These are phyloP conservation scores for Osedax fenrisi DNA, from an alignment of 2,888 invertebrate genomes.

Conservation along the genomic window DNA sequence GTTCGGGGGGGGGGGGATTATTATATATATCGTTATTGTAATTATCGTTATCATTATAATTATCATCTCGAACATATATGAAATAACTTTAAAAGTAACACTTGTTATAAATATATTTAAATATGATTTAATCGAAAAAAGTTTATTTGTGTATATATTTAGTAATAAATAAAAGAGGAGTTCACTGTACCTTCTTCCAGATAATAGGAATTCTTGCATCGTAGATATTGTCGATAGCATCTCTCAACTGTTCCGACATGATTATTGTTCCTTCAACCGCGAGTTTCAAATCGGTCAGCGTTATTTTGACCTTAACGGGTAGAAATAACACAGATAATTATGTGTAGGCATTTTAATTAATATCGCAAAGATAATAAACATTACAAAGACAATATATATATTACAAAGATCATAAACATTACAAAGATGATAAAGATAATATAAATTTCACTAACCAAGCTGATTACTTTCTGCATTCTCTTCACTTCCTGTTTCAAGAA, in stretches of 20 bases:
- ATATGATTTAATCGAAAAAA: background rate
- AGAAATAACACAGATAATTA: background rate
- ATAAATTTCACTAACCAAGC: constrained; percentile 56
- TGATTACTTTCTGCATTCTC: constrained; percentile 75
- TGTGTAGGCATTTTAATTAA: background rate
- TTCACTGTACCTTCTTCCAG: constrained; percentile 67
- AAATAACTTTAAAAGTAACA: too few relatives aligned
- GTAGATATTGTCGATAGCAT: constrained; percentile 85
- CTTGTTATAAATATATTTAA: background rate
- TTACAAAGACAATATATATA: too few relatives aligned
- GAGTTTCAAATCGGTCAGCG: constrained; percentile 74
- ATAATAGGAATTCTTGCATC: constrained; percentile 81
- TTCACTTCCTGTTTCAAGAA: constrained; percentile 67
- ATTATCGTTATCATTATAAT: too few relatives aligned
- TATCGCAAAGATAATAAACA: too few relatives aligned
- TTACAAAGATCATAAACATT: too few relatives aligned
- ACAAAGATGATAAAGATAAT: background rate
- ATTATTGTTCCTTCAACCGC: constrained; percentile 94
- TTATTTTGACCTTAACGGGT: constrained; percentile 58
- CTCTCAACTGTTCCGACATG: constrained; percentile 78
- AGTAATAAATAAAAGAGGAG: background rate
- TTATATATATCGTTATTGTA: too few relatives aligned
- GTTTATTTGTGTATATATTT: background rate
- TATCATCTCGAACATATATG: too few relatives aligned
- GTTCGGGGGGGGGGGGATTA: too few relatives aligned